Evolutionary conservation across 2,797 vertebrate species (phyloP).

Genomic region (Danio tinwini): DNA sequence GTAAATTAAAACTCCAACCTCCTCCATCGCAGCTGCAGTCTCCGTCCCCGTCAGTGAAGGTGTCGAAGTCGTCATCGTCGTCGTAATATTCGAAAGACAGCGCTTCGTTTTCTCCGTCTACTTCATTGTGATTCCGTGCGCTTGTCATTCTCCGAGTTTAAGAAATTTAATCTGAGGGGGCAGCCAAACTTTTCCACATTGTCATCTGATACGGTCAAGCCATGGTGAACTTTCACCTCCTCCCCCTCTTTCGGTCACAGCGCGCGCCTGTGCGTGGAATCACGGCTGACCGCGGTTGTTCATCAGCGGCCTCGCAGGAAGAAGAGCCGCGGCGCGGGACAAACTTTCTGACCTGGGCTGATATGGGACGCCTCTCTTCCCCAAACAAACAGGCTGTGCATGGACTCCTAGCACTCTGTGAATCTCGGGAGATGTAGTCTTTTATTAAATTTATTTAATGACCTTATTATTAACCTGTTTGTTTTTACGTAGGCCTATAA

Average conservation of each 20-base stretch:
- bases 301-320: slow-evolving; percentile 14
- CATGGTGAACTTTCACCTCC: slow-evolving; percentile 72
- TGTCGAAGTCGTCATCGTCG: slow-evolving; percentile 77
- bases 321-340: background rate
- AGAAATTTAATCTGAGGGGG: slow-evolving; percentile 46
- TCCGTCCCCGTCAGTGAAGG: slow-evolving; percentile 80
- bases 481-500: background rate
- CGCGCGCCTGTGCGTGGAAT: slow-evolving; percentile 50
- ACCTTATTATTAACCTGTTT: background rate
- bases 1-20: slow-evolving; percentile 71
- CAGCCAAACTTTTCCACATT: slow-evolving; percentile 61
- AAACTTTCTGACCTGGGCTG: background rate
- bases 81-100: slow-evolving; percentile 70
- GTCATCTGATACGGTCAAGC: slow-evolving; percentile 73
- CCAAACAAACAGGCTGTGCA: slow-evolving; percentile 11
- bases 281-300: slow-evolving; percentile 37
- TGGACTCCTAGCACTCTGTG: background rate
- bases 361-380: slow-evolving; percentile 29
- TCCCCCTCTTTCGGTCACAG: slow-evolving; percentile 28
- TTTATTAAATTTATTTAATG: background rate
- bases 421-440: slow-evolving; percentile 61
- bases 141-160: slow-evolving; percentile 64
- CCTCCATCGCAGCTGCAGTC: slow-evolving; percentile 84
- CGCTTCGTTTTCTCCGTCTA: slow-evolving; percentile 76
- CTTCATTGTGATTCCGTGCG: slow-evolving; percentile 64